Evolutionary conservation across 2,797 vertebrate genomes (phyloP).

Genomic region (Sebastes steindachneri): DNA sequence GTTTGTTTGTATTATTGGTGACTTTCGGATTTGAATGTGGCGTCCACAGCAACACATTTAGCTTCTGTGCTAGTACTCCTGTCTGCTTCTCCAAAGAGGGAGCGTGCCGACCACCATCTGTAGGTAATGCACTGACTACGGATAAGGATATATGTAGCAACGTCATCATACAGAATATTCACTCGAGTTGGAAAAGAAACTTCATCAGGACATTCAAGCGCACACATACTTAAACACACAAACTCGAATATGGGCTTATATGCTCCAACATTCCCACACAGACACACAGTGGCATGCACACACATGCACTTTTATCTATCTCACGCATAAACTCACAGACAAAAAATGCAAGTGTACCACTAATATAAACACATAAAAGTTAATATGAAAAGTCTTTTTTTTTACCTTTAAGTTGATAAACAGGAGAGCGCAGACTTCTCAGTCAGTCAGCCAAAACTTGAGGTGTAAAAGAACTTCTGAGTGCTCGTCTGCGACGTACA

Average conservation of each 20-base stretch:
- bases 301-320: neutral
- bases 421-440: conserved; percentile 40
- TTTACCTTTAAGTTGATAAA: conserved; percentile 45
- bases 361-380: conserved; percentile 26
- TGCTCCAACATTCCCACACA: neutral
- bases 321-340: neutral
- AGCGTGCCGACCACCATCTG: neutral
- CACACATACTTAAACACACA: neutral
- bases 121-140: neutral
- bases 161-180: neutral
- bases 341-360: neutral
- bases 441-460: conserved; percentile 56
- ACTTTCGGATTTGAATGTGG: neutral
- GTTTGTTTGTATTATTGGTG: neutral
- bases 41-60: neutral
- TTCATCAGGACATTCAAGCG: neutral
- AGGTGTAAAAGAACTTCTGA: conserved; percentile 11
- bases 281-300: neutral
- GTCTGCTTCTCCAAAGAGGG: neutral
- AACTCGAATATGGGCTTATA: neutral
- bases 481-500: conserved; percentile 1
- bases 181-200: neutral
- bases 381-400: conserved; percentile 6
- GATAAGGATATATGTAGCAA: neutral
- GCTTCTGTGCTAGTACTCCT: neutral